These are phyloP conservation scores for Hippoglossus hippoglossus DNA, from an alignment of 2,797 vertebrate species.

Conservation along the genomic window DNA sequence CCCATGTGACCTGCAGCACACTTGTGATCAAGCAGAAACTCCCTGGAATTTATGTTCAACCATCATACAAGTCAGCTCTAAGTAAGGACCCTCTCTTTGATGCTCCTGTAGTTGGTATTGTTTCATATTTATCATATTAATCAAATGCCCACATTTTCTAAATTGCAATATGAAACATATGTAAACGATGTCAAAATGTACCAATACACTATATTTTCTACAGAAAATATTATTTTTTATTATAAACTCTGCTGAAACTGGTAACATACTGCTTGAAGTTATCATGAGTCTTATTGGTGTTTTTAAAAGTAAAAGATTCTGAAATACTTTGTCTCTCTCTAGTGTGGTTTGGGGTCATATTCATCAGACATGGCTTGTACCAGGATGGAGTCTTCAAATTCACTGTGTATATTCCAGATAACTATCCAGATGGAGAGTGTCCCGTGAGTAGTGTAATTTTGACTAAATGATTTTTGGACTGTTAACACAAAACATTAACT, in stretches of 20 bases:
- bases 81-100: constrained; percentile 85
- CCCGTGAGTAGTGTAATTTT: constrained; percentile 87
- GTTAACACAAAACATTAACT: neutral
- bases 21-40: constrained; percentile 97
- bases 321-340: neutral
- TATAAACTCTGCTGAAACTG: neutral
- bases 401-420: constrained; percentile 99
- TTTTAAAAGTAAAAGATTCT: neutral
- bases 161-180: neutral
- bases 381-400: constrained; percentile 99
- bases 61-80: constrained; percentile 95
- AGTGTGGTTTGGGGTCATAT: constrained; percentile 99
- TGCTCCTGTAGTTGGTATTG: neutral
- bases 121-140: neutral
- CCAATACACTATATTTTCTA: neutral
- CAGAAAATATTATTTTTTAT: neutral
- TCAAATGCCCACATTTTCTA: neutral
- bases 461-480: too few relatives aligned
- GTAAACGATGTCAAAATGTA: neutral
- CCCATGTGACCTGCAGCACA: constrained; percentile 85
- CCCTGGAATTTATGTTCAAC: constrained; percentile 97
- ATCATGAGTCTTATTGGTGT: too few relatives aligned
- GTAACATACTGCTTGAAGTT: neutral
- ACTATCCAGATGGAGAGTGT: constrained; percentile 98
- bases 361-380: constrained; percentile 97